These are phyloP conservation scores for Sitta europaea DNA, from an alignment of 2,113 vertebrate genomes.

Conservation along the genomic window DNA sequence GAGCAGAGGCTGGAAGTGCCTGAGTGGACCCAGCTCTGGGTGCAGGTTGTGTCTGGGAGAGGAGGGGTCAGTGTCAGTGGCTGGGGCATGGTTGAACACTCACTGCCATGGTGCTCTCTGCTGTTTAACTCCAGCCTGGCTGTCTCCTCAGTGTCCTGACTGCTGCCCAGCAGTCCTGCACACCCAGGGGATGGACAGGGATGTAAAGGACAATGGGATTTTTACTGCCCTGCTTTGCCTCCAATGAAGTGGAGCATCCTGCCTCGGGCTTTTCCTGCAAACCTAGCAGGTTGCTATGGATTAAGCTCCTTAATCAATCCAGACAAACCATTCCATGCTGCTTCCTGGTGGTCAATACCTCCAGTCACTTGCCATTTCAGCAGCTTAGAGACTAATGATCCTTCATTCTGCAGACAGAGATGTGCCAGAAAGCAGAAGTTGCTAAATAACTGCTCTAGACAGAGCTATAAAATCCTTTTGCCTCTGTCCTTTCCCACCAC, in stretches of 20 bases:
- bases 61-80: neutral
- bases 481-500: constrained; percentile 27
- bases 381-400: constrained; percentile 45
- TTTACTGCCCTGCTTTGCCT: constrained; percentile 5
- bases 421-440: constrained; percentile 47
- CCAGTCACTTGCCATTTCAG: constrained; percentile 64
- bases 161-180: neutral
- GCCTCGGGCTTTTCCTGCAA: constrained; percentile 53
- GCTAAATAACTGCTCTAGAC: constrained; percentile 22
- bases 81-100: rapidly evolving
- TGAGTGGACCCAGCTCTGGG: neutral
- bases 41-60: rapidly evolving
- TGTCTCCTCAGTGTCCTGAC: neutral
- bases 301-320: constrained; percentile 65
- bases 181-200: neutral
- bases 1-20: neutral
- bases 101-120: rapidly evolving
- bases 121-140: neutral
- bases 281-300: constrained; percentile 15
- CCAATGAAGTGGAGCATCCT: constrained; percentile 16
- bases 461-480: constrained; percentile 29
- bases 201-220: neutral
- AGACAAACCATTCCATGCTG: constrained; percentile 34
- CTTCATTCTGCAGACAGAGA: constrained; percentile 1
- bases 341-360: constrained; percentile 28